A percentile compares a stretch with the other conserved stretches of the same genome.
These are phyloP conservation scores for Tinea semifulvella DNA, from an alignment of 2,888 invertebrate species.

Conservation along the genomic window DNA sequence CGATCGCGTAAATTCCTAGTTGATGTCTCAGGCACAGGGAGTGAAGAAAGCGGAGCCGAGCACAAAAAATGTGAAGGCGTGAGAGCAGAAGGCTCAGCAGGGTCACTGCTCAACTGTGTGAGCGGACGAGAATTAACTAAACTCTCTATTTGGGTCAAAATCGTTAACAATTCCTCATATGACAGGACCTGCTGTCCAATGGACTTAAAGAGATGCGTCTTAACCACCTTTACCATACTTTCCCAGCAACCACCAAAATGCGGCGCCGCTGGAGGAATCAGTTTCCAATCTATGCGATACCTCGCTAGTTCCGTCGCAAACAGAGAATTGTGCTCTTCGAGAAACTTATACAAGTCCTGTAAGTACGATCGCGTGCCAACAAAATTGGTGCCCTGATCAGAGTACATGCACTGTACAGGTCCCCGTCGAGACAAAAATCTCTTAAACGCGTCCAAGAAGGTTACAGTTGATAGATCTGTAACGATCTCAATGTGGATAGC, in stretches of 20 bases:
- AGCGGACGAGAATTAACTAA: neutral
- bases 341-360: neutral
- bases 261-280: slow-evolving; percentile 11
- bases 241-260: slow-evolving; percentile 18
- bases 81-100: no score
- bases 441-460: slow-evolving; percentile 19
- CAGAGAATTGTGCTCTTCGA: neutral
- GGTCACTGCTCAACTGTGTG: no score
- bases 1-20: no score
- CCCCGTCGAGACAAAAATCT: slow-evolving; percentile 20
- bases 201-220: slow-evolving; percentile 5
- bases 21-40: neutral
- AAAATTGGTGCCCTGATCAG: slow-evolving; percentile 18
- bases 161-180: neutral
- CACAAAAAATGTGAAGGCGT: neutral
- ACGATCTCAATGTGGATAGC: slow-evolving; percentile 19
- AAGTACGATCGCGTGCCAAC: neutral
- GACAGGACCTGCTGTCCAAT: neutral
- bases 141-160: neutral
- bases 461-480: slow-evolving; percentile 17
- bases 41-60: neutral
- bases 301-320: neutral
- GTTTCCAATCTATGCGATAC: neutral
- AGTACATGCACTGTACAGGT: slow-evolving; percentile 17
- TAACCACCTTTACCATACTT: neutral